Conservation (phyloP, 2,888 invertebrate genomes). For the Apotomis turbidana region DNA sequence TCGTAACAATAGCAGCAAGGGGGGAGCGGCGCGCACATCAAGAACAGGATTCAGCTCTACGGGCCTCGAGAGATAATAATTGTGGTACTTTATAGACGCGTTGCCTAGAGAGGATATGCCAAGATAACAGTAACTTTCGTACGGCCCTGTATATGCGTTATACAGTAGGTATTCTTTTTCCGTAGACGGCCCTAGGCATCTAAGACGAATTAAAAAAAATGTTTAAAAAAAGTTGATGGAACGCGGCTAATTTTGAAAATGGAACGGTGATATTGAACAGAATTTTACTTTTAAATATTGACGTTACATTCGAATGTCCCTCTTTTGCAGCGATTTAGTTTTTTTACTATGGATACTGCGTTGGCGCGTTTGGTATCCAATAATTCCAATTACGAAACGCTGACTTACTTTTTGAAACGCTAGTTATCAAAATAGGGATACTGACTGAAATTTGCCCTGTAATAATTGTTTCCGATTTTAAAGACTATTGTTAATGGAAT, state of each 20-base stretch:
- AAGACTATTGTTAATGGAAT: too few species aligned
- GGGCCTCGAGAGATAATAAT: conserved; percentile 71
- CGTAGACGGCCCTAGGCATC: conserved; percentile 65
- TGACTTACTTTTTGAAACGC: too few species aligned
- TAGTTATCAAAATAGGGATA: too few species aligned
- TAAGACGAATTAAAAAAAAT: conserved; percentile 63
- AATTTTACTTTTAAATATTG: conserved; percentile 10
- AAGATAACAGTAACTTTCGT: conserved; percentile 85
- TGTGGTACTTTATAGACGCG: conserved; percentile 74
- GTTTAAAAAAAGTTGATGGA: conserved; percentile 43
- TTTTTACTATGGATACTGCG: too few species aligned
- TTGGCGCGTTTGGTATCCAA: too few species aligned
- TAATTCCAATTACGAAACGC: too few species aligned
- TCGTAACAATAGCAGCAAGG: conserved; percentile 84
- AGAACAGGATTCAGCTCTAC: conserved; percentile 70
- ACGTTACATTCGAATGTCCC: not conserved
- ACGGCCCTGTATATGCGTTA: conserved; percentile 66
- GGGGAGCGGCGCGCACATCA: conserved; percentile 78
- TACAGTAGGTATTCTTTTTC: conserved; percentile 71
- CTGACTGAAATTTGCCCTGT: too few species aligned
- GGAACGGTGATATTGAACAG: conserved; percentile 42
- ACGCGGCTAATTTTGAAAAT: conserved; percentile 49
- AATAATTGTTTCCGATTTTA: too few species aligned
- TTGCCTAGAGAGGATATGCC: conserved; percentile 84
- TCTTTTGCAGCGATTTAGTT: not conserved